Evolutionary conservation across 2,113 vertebrate species (phyloP), one percentile per base, ranked within the genome.

Genomic region (Chaetorhynchus papuensis): DNA sequence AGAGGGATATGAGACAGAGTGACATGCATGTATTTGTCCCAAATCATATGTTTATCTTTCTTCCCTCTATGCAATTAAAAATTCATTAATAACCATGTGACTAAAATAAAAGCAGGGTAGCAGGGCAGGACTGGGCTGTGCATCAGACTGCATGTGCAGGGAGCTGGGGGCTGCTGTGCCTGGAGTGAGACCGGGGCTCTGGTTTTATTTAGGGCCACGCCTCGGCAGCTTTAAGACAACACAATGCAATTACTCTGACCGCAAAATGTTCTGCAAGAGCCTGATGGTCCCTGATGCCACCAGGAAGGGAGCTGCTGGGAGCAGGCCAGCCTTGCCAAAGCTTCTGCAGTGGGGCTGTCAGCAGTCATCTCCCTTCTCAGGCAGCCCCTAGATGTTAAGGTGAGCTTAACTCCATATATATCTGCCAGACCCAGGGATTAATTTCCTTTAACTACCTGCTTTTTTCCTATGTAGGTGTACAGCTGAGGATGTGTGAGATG

Each of bases 131-230:
- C 3, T 3, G 35, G 56, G 31, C 64, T 4, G 1, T 54, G 50
- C 10, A 3, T 71, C 54, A 28, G 35, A 24, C 26, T 5, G 3
- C 1, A 7, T 0, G 3, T 0, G 1, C 57, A 41, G 74, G 54
- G 37, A 60, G 41, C 66, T 56, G 59, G 35, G 75, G 72, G 21
- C 63, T 88, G 88, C 72, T 28, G 27, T 37, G 54, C 77, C 57
- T 52, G 52, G 7, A 60, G 41, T 24, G 56, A 65, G 65, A 50
- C 31, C 1, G 3, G 63, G 79, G 37, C 21, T 90, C 92, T 85
- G 90, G 42, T 93, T 96, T 85, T 85, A 39, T 90, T 89, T 80
- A 95, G 60, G 49, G 59, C 49, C 69, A 79, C 31, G 33, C 68
- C 87, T 87, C 6, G 0, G 80, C 56, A 61, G 65, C 66, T 85